Base-by-base conservation (phyloP, 2,113 vertebrate species). In the Zosterops hypoxanthus region DNA sequence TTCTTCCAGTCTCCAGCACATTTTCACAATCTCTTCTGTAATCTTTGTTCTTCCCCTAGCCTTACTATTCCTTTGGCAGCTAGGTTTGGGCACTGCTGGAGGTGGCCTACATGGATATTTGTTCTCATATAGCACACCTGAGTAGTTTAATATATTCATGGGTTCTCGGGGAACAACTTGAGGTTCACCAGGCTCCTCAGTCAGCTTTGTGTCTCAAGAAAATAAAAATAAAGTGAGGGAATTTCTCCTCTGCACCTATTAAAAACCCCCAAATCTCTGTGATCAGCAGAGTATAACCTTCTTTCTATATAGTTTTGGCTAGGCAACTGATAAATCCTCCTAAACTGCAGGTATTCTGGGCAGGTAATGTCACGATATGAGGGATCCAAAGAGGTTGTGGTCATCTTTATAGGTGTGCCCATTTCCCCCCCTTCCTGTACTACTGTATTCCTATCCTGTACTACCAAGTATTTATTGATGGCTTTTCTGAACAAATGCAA, bases 391-490 rank as follows among this genome's bases (percentile, higher is more conserved):
- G 19, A 72, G 4, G 5, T 21, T 52, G 8, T 44, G 63, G 12
- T 52, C 36, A 28, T 69, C 22, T n/a, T 36, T 23, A 23, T 7
- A 6, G 17, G 26, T 12, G 29, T 24, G 55, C 11, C 8, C 4
- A 5, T 33, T 63, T 0, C 5, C 0, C 4, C 5, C 3, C 4
- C 7, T 2, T 17, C 2, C 15, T 21, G 0, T 23, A 66, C 22
- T 50, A 22, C 20, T 66, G 6, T 8, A 39, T 39, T 39, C 39
- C 39, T 39, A 39, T 39, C 39, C 39, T 39, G 39, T 39, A 39
- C 39, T 39, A 39, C 39, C 39, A 60, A 75, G 9, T 12, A 41
- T 75, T 75, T 34, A 7, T 21, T 52, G 15, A 5, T 5, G 12
- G 1, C 0, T 72, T 66, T 79, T 65, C n/a, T 26, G 6, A 34